These are phyloP conservation scores for Paraescarpia echinospica DNA, from an alignment of 1,140 invertebrate genomes.

Conservation along the genomic window DNA sequence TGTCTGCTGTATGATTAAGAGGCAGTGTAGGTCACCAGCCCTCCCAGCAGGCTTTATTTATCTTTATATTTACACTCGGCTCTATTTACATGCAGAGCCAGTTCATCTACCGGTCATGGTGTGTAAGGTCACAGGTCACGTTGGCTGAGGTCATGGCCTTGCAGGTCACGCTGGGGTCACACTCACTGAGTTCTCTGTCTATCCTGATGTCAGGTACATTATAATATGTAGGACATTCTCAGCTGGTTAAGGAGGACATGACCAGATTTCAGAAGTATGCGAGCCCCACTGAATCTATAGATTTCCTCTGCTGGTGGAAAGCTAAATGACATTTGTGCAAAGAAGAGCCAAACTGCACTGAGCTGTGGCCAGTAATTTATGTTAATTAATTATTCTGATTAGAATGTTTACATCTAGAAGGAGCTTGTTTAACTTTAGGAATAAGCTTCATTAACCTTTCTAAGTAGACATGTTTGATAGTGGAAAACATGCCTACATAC, in stretches of 20 bases:
- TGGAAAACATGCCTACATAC: not conserved
- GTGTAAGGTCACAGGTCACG: not conserved
- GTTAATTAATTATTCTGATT: not conserved
- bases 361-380: not conserved
- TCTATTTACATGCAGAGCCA: not conserved
- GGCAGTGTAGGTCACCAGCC: not conserved
- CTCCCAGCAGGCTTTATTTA: not conserved
- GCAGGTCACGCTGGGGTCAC: not conserved
- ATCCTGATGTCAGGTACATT: not conserved
- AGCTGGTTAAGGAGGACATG: not conserved
- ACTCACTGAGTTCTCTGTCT: not conserved
- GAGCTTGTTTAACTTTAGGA: not conserved
- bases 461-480: not conserved
- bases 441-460: not conserved
- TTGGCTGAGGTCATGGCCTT: not conserved
- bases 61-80: not conserved
- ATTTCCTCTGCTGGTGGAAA: not conserved
- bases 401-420: not conserved
- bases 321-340: not conserved
- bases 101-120: not conserved
- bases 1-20: not conserved
- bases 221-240: not conserved
- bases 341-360: not conserved
- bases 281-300: not conserved
- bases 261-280: not conserved